phyloP scores from a whole-genome alignment of 1,140 invertebrate species.

The Drosophila aff. region DNA sequence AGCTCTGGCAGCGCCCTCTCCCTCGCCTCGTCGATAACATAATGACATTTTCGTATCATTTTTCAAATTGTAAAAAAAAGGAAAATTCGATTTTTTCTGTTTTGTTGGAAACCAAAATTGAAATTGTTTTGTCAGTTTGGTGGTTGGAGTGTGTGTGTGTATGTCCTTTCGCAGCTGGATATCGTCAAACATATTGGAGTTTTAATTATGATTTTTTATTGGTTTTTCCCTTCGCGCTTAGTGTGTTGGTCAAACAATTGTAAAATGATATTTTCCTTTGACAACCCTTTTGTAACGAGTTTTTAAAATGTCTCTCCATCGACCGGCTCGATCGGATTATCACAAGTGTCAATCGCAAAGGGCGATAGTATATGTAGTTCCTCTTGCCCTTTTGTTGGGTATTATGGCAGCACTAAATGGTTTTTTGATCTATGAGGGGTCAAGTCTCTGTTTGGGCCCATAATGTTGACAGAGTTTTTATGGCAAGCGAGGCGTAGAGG shows the following conservation, averaged over 20 bases:
- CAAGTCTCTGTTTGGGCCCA: conserved; percentile 10
- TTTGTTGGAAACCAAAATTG: conserved; percentile 70
- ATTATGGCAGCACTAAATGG: conserved; percentile 36
- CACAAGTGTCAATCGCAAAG: conserved; percentile 61
- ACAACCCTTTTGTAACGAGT: conserved; percentile 65
- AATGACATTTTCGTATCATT: conserved; percentile 83
- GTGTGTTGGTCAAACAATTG: conserved; percentile 75
- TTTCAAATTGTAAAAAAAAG: conserved; percentile 75
- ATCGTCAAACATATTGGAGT: conserved; percentile 73
- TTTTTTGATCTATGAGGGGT: conserved; percentile 38
- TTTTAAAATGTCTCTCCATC: conserved; percentile 51
- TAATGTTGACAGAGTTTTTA: conserved; percentile 43
- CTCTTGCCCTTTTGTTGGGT: conserved; percentile 17
- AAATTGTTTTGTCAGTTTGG: conserved; percentile 80
- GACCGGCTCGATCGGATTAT: conserved; percentile 57
- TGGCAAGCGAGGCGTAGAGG: conserved; percentile 15
- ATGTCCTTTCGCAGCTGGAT: conserved; percentile 70
- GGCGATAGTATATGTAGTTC: conserved; percentile 44
- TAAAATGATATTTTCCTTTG: conserved; percentile 68
- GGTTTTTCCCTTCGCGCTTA: conserved; percentile 68
- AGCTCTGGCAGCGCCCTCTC: conserved; percentile 29
- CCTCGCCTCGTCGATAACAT: conserved; percentile 68
- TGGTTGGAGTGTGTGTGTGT: conserved; percentile 27
- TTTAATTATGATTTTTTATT: conserved; percentile 83
- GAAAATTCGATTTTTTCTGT: conserved; percentile 36